Conservation (phyloP, 2,888 invertebrate species). For the Diloba caeruleocephala region DNA sequence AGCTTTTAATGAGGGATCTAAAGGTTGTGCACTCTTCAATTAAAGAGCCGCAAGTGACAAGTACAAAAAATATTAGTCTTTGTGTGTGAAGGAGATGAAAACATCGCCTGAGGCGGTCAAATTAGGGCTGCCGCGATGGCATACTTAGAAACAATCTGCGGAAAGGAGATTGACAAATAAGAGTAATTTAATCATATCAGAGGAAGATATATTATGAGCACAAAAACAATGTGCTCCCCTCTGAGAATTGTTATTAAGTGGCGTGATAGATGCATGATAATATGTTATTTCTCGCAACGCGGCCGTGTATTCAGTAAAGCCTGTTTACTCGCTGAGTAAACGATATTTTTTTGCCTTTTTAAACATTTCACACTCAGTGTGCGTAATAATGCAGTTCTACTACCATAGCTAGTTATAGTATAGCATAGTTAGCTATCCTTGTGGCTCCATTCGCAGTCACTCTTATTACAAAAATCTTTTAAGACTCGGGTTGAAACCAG, state of each 20-base stretch:
- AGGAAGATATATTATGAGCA: conserved; percentile 33
- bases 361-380: conserved; percentile 6
- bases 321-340: conserved; percentile 1
- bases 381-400: background rate
- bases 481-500: no score
- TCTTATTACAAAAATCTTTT: no score
- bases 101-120: conserved; percentile 35
- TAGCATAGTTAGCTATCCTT: no score
- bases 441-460: no score
- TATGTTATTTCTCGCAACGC: conserved; percentile 5
- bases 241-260: conserved; percentile 5
- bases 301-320: conserved; percentile 14
- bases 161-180: conserved; percentile 55
- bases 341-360: background rate
- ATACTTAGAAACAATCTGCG: conserved; percentile 49
- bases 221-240: conserved; percentile 1
- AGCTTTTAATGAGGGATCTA: conserved; percentile 49
- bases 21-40: conserved; percentile 47
- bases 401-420: no score
- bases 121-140: conserved; percentile 45
- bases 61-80: conserved; percentile 26
- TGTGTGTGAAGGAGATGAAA: conserved; percentile 33
- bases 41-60: conserved; percentile 43
- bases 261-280: conserved; percentile 11
- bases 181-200: conserved; percentile 48